Percentiles rank a stretch among this genome's conserved stretches.
Conservation (phyloP, 2,113 vertebrate genomes). For the Cygnus buccinator region DNA sequence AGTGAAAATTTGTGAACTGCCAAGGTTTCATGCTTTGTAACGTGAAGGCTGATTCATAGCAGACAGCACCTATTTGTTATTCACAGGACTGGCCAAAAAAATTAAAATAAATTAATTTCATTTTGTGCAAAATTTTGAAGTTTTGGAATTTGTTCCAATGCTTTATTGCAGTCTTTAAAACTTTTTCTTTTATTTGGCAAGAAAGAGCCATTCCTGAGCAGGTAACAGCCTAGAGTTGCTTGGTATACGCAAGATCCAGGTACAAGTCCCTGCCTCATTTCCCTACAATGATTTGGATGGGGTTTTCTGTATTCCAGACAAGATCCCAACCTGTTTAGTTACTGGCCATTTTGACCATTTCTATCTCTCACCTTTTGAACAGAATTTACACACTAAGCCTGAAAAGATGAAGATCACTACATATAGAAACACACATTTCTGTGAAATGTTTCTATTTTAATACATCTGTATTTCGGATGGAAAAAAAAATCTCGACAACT, state of each 20-base stretch:
- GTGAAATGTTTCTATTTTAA: background rate
- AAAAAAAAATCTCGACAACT: background rate
- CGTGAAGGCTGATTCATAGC: background rate
- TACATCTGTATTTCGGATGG: background rate
- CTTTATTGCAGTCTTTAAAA: background rate
- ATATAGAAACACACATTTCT: background rate
- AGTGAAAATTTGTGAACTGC: conserved; percentile 29
- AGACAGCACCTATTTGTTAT: conserved; percentile 24
- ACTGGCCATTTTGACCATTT: background rate
- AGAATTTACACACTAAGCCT: background rate
- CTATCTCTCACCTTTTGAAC: background rate
- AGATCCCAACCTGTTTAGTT: background rate
- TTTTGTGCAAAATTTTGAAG: background rate
- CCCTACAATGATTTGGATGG: background rate
- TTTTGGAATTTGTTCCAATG: conserved; percentile 5
- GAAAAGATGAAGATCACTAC: background rate
- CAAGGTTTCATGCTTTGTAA: background rate
- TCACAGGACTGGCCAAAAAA: conserved; percentile 8
- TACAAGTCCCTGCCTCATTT: background rate
- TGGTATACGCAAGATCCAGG: background rate
- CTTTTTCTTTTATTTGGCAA: background rate
- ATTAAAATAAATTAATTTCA: conserved; percentile 16
- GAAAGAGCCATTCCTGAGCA: background rate
- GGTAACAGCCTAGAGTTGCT: background rate
- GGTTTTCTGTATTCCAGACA: background rate